Evolutionary conservation across 1,140 invertebrate genomes (phyloP).

Genomic region (Ectropis grisescens): DNA sequence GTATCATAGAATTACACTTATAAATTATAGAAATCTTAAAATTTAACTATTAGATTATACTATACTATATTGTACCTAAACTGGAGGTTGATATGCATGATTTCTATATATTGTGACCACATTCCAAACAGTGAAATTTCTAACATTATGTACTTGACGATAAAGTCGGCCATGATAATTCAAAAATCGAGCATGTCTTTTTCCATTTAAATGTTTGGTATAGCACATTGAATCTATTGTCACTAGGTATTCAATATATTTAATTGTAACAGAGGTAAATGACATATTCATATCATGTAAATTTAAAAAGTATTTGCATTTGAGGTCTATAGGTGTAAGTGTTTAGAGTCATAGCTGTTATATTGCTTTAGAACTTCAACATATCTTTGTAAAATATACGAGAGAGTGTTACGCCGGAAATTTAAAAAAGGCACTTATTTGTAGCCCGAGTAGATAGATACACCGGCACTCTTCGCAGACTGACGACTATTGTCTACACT

Average conservation of each 20-base stretch:
- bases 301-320: conserved; percentile 68
- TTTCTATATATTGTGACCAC: conserved; percentile 45
- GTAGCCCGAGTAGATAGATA: conserved; percentile 6
- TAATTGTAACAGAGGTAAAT: conserved; percentile 61
- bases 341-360: conserved; percentile 63
- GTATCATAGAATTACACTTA: conserved; percentile 38
- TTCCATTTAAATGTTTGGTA: too few species aligned
- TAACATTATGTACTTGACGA: too few species aligned
- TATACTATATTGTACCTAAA: too few species aligned
- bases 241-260: conserved; percentile 41
- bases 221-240: conserved; percentile 16
- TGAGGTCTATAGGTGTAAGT: conserved; percentile 68
- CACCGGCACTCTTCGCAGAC: conserved; percentile 27
- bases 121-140: conserved; percentile 40
- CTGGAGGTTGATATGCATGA: conserved; percentile 67
- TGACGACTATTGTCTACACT: conserved; percentile 13
- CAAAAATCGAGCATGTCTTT: too few species aligned
- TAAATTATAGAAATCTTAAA: too few species aligned
- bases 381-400: conserved; percentile 62
- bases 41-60: too few species aligned
- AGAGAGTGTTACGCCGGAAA: conserved; percentile 26
- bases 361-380: conserved; percentile 65
- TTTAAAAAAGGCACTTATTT: conserved; percentile 13
- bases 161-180: too few species aligned
- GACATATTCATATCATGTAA: conserved; percentile 69